These are phyloP conservation scores for Lethrus apterus DNA, from an alignment of 1,140 invertebrate genomes.

Conservation along the genomic window DNA sequence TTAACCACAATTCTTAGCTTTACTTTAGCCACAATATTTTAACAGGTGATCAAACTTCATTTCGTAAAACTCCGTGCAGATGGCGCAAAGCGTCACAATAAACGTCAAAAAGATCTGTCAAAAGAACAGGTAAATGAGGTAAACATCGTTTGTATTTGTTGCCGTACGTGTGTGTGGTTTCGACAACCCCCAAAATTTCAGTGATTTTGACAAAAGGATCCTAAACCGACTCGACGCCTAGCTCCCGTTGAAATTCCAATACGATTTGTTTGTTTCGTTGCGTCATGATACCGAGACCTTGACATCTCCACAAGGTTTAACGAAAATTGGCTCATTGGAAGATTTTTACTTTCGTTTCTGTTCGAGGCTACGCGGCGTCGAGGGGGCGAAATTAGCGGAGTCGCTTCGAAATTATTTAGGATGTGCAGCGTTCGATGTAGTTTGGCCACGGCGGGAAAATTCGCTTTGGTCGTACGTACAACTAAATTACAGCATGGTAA, in stretches of 20 bases:
- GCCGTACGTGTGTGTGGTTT: neutral
- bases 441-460: conserved; percentile 33
- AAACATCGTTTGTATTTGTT: conserved; percentile 4
- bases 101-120: conserved; percentile 7
- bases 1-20: too few relatives aligned
- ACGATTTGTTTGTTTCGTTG: conserved; percentile 15
- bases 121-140: conserved; percentile 11
- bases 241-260: neutral
- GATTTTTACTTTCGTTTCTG: conserved; percentile 12
- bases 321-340: conserved; percentile 1
- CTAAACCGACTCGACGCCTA: neutral
- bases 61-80: too few relatives aligned
- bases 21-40: too few relatives aligned
- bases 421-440: conserved; percentile 38
- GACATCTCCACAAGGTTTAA: conserved; percentile 21
- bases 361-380: neutral
- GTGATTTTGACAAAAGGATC: conserved; percentile 1
- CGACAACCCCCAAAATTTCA: conserved; percentile 10
- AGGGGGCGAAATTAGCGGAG: conserved; percentile 7
- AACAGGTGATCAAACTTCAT: too few relatives aligned
- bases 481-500: conserved; percentile 35
- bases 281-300: conserved; percentile 23
- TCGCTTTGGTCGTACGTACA: conserved; percentile 30
- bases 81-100: neutral
- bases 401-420: conserved; percentile 7